phyloP scores from a whole-genome alignment of 2,888 invertebrate species.

The Phaonia tiefii region DNA sequence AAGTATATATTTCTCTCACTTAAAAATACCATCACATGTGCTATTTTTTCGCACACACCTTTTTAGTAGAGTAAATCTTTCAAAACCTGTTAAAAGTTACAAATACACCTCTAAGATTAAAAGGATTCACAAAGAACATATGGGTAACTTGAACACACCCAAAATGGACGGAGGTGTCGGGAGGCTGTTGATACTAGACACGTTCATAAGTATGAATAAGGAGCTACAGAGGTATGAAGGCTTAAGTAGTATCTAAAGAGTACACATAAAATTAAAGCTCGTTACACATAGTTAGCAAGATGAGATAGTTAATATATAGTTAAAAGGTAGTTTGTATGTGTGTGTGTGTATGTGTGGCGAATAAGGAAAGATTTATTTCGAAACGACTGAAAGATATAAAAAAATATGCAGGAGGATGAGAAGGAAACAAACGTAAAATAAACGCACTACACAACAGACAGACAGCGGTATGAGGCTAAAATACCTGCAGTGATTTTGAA shows the following conservation, averaged over 20 bases:
- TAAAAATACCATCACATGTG: too few species aligned
- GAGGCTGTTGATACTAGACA: neutral
- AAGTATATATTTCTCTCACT: too few species aligned
- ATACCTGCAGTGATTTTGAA: conserved; percentile 65
- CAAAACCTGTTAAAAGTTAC: conserved; percentile 26
- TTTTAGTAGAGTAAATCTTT: conserved; percentile 19
- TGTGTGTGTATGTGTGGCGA: neutral
- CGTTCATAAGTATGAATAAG: neutral
- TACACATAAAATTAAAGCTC: conserved; percentile 30
- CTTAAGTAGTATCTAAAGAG: conserved; percentile 11
- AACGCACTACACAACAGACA: conserved; percentile 41
- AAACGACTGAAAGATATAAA: conserved; percentile 35
- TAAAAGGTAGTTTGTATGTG: neutral
- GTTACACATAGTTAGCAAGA: conserved; percentile 45
- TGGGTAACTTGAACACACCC: neutral
- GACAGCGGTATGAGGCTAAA: too few species aligned
- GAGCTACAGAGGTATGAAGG: too few species aligned
- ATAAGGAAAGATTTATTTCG: conserved; percentile 62
- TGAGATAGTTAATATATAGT: conserved; percentile 59
- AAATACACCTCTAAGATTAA: conserved; percentile 32
- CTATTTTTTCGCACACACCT: neutral
- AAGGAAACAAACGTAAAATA: conserved; percentile 18
- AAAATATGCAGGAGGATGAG: neutral
- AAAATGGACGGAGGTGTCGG: neutral
- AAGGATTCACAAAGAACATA: neutral